Evolutionary conservation across 1,140 invertebrate genomes (phyloP), one percentile per base, ranked within the genome.

Genomic region (Acyrthosiphon pisum): DNA sequence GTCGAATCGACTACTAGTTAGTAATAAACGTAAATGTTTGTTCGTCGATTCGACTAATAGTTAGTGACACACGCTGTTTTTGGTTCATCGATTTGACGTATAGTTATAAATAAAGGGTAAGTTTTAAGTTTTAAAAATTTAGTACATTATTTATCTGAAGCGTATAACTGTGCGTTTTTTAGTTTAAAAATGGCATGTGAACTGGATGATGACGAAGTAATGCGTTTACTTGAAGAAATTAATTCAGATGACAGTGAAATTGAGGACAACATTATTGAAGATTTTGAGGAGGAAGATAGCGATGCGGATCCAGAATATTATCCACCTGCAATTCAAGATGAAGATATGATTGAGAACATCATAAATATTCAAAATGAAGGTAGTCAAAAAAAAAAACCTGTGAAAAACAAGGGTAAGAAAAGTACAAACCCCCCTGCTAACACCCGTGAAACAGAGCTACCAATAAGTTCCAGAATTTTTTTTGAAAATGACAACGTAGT

Each of bases 1-100:
- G 83, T 84, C 83, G 83, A 84, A 84, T 84, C 83, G 83, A 84
- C 37, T 84, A 84, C 37, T 44, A 84, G 83, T 84, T 44, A 84
- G 83, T 84, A 84, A 84, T 84, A 84, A 41, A 84, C 83, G 83
- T 84, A 84, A 44, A 84, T 84, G 22, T 84, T 44, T 84, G 37
- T 84, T 84, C 41, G 37, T 84, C 37, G 83, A 84, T 44, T 84
- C 37, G 37, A 84, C 83, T 84, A 84, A 6, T 44, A 84, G 37
- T 44, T 44, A 84, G 83, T 84, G 22, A 84, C 23, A 84, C 83
- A 84, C 83, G 83, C 37, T 44, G 37, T 84, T 84, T 84, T 44
- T 84, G 37, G 83, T 84, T 84, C 37, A 44, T 84, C 83, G 83
- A 84, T 84, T 84, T 84, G 37, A 84, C 37, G 83, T 44, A 44